These are phyloP conservation scores for Ceyx melanurus DNA, from an alignment of 2,113 vertebrate genomes.

Conservation along the genomic window DNA sequence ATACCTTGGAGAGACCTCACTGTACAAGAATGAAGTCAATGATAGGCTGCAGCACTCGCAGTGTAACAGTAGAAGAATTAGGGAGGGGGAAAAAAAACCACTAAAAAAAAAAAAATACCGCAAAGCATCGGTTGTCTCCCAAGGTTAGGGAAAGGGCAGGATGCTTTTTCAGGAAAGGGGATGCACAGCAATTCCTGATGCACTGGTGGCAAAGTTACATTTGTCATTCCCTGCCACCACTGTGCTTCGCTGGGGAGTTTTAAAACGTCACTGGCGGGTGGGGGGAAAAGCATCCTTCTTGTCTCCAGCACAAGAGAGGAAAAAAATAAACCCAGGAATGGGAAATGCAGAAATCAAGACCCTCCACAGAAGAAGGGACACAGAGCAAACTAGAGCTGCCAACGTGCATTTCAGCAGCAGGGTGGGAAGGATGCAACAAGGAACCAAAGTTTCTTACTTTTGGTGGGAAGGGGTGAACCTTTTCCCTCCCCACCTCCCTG, in stretches of 20 bases:
- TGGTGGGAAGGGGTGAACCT: fast-evolving
- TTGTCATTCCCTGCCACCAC: constrained; percentile 44
- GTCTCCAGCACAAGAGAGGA: background rate
- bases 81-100: fast-evolving
- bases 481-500: background rate
- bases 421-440: background rate
- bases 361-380: background rate
- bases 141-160: constrained; percentile 58
- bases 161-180: constrained; percentile 17
- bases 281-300: background rate
- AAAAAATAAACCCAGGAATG: background rate
- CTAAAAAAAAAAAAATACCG: background rate
- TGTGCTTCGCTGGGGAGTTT: constrained; percentile 12
- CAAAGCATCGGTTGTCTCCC: constrained; percentile 5
- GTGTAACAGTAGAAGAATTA: background rate
- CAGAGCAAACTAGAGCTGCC: background rate
- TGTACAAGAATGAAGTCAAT: background rate
- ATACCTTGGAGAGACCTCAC: constrained; percentile 10
- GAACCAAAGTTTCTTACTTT: background rate
- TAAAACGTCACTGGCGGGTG: background rate
- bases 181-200: constrained; percentile 2
- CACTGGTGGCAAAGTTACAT: constrained; percentile 7
- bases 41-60: background rate
- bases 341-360: background rate
- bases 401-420: background rate